These are phyloP conservation scores for Leptinotarsa haldemani DNA, from an alignment of 2,888 invertebrate genomes.

Conservation along the genomic window DNA sequence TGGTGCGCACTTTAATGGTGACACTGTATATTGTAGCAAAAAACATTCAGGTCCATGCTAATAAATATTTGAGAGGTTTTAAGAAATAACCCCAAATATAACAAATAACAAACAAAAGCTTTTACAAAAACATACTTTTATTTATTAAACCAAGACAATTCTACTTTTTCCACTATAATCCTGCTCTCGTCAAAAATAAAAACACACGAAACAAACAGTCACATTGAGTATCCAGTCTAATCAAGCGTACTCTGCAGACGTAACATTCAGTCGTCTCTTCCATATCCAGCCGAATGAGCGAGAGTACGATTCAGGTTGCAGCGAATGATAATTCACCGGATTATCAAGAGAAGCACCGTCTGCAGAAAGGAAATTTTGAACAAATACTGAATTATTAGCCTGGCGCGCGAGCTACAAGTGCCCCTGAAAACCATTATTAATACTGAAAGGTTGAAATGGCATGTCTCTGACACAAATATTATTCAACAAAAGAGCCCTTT, in stretches of 20 bases:
- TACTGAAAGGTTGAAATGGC: constrained; percentile 60
- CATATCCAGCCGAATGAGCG: neutral
- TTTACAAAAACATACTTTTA: neutral
- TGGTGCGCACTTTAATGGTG: too few species aligned
- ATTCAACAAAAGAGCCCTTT: constrained; percentile 60
- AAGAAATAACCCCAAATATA: too few species aligned
- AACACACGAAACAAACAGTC: neutral
- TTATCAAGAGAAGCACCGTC: constrained; percentile 17
- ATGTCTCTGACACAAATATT: constrained; percentile 62
- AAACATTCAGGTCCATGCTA: too few species aligned
- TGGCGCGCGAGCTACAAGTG: constrained; percentile 53
- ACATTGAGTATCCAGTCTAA: neutral
- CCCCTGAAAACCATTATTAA: constrained; percentile 60
- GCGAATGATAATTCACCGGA: constrained; percentile 8
- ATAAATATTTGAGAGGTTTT: too few species aligned
- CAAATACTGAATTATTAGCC: constrained; percentile 39
- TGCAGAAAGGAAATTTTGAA: constrained; percentile 31
- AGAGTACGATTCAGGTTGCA: constrained; percentile 12
- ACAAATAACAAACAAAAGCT: too few species aligned
- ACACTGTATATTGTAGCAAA: too few species aligned
- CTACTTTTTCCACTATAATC: neutral
- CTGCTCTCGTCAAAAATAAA: neutral
- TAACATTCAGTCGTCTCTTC: neutral
- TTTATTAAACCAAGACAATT: neutral
- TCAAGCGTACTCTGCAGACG: neutral